Percentiles rank a stretch among this genome's conserved stretches.
Evolutionary conservation across 1,140 invertebrate genomes (phyloP).

Genomic region (Lasioglossum baleicum): DNA sequence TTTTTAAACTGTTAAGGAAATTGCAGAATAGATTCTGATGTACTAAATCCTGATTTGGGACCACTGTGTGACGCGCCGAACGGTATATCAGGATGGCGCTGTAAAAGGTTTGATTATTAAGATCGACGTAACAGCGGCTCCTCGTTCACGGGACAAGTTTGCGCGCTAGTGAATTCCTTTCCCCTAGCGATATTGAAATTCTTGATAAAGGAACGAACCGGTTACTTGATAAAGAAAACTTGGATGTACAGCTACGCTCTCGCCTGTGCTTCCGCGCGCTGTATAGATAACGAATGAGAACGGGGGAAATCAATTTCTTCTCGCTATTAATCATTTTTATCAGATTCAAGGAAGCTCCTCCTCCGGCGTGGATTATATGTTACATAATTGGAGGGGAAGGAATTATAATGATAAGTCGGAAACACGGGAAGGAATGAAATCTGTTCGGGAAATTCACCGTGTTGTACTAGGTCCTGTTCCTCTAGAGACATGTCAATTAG

Average conservation of each 20-base stretch:
- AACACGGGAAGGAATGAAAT: not conserved
- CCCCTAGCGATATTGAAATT: slow-evolving; percentile 18
- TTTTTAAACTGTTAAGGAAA: too few relatives aligned
- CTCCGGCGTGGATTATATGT: not conserved
- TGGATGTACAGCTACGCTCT: not conserved
- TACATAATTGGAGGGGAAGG: not conserved
- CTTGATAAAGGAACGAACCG: not conserved
- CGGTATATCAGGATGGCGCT: not conserved
- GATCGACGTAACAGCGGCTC: too few relatives aligned
- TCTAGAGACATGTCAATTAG: too few relatives aligned
- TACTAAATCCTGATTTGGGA: too few relatives aligned
- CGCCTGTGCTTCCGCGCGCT: not conserved
- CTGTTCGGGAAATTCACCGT: not conserved
- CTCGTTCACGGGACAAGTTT: slow-evolving; percentile 5
- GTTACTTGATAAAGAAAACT: not conserved
- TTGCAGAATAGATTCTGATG: too few relatives aligned
- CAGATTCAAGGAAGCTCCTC: not conserved
- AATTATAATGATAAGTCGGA: not conserved
- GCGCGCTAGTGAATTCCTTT: not conserved
- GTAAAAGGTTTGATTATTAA: not conserved
- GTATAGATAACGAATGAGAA: not conserved
- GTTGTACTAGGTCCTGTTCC: too few relatives aligned
- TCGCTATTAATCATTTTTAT: not conserved
- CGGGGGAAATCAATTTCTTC: not conserved
- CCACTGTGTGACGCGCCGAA: too few relatives aligned